Conservation (phyloP, 2,888 invertebrate species). For the Lobophora halterata region DNA sequence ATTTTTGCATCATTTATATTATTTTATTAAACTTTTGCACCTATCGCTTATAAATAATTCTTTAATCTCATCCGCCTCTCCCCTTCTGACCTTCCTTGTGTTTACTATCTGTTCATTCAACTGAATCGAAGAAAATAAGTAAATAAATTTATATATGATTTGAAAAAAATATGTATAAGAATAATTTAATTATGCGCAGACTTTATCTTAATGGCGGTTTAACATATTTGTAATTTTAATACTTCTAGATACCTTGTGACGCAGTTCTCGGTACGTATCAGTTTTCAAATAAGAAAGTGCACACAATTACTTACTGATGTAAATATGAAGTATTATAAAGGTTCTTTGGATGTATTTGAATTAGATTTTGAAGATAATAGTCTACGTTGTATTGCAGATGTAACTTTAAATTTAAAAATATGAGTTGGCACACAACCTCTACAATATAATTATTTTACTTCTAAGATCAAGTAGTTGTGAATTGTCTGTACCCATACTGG, state of each 20-base stretch:
- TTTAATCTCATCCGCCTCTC: constrained; percentile 25
- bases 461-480: too few species aligned
- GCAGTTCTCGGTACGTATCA: constrained; percentile 14
- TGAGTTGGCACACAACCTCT: too few species aligned
- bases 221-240: constrained; percentile 24
- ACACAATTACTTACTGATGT: constrained; percentile 8
- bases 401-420: too few species aligned
- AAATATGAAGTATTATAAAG: constrained; percentile 5
- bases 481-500: too few species aligned
- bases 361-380: constrained; percentile 1
- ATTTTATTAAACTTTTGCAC: too few species aligned
- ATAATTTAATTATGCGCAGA: constrained; percentile 15
- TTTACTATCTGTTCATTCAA: constrained; percentile 49
- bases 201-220: constrained; percentile 23
- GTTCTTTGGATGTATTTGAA: constrained; percentile 7
- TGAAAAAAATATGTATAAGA: constrained; percentile 21
- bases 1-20: too few species aligned
- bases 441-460: too few species aligned
- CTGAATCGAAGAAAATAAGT: constrained; percentile 29
- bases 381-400: too few species aligned
- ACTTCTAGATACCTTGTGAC: constrained; percentile 16
- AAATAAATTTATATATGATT: constrained; percentile 27
- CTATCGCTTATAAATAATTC: constrained; percentile 11
- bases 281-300: constrained; percentile 12
- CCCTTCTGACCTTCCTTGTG: constrained; percentile 45